These are phyloP conservation scores for Mallotus villosus DNA, from an alignment of 2,797 vertebrate genomes.

Conservation along the genomic window DNA sequence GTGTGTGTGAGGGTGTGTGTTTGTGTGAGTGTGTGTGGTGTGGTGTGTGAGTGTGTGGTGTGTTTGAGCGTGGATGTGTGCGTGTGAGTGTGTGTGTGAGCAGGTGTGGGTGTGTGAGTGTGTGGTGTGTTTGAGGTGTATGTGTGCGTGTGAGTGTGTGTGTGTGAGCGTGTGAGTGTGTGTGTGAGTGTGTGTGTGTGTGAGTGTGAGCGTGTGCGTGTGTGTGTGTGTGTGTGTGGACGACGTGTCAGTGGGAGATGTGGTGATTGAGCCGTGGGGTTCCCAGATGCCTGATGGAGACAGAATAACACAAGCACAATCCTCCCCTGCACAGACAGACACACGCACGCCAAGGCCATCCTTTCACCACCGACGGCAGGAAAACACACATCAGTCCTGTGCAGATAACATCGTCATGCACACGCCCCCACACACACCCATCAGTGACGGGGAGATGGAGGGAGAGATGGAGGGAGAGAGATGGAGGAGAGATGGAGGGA, in stretches of 20 bases:
- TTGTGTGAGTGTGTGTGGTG: constrained; percentile 14
- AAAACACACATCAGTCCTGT: constrained; percentile 9
- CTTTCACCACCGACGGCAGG: not conserved
- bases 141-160: too few relatives aligned
- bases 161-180: constrained; percentile 8
- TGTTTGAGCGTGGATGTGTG: too few relatives aligned
- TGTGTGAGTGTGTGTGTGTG: constrained; percentile 12
- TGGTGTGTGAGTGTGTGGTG: constrained; percentile 16
- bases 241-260: not conserved
- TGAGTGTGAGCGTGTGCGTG: constrained; percentile 12
- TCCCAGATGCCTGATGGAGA: constrained; percentile 16
- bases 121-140: too few relatives aligned
- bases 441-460: not conserved
- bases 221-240: constrained; percentile 7
- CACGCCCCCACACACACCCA: not conserved
- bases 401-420: too few relatives aligned
- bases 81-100: constrained; percentile 9
- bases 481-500: not conserved
- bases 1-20: constrained; percentile 3
- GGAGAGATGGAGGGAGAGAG: not conserved
- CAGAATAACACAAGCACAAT: not conserved
- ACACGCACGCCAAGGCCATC: not conserved
- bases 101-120: constrained; percentile 9
- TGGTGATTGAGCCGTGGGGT: not conserved
- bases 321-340: too few relatives aligned